phyloP scores from a whole-genome alignment of 2,113 vertebrate species.

The Burhinus oedicnemus region DNA sequence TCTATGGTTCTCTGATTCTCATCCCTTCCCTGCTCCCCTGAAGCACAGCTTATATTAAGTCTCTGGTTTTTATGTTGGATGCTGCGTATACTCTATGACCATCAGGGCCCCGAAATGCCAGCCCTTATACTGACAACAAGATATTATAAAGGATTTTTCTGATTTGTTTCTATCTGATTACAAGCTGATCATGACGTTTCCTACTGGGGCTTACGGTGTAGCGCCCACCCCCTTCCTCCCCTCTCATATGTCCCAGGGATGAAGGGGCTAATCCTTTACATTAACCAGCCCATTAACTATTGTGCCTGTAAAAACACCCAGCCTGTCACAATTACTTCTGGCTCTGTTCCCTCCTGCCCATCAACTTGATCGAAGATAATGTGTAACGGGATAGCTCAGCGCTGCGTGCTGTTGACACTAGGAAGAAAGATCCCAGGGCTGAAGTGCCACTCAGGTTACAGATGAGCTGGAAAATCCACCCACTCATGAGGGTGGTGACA shows the following conservation, averaged over 20 bases:
- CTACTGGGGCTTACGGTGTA: background rate
- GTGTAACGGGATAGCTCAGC: slow-evolving; percentile 51
- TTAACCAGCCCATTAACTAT: slow-evolving; percentile 70
- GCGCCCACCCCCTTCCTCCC: background rate
- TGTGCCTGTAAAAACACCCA: slow-evolving; percentile 65
- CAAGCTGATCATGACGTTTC: background rate
- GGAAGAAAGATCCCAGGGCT: slow-evolving; percentile 63
- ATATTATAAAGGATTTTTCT: background rate
- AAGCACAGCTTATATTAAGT: background rate
- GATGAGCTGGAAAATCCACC: slow-evolving; percentile 72
- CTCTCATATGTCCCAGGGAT: slow-evolving; percentile 26
- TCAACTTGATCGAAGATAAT: slow-evolving; percentile 62
- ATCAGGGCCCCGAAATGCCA: background rate
- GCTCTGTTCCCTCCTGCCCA: slow-evolving; percentile 57
- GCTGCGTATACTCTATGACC: background rate
- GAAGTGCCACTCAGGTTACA: slow-evolving; percentile 71
- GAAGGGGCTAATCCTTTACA: slow-evolving; percentile 69
- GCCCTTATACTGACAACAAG: background rate
- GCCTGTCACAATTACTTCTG: slow-evolving; percentile 50
- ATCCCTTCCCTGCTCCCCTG: background rate
- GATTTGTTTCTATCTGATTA: background rate
- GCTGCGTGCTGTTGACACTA: slow-evolving; percentile 66
- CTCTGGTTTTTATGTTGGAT: fast-evolving
- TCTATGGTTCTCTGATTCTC: background rate
- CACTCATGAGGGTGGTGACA: slow-evolving; percentile 65